phyloP scores from a whole-genome alignment of 92 coral and sea anemone genomes.

The Siderastrea radians region DNA sequence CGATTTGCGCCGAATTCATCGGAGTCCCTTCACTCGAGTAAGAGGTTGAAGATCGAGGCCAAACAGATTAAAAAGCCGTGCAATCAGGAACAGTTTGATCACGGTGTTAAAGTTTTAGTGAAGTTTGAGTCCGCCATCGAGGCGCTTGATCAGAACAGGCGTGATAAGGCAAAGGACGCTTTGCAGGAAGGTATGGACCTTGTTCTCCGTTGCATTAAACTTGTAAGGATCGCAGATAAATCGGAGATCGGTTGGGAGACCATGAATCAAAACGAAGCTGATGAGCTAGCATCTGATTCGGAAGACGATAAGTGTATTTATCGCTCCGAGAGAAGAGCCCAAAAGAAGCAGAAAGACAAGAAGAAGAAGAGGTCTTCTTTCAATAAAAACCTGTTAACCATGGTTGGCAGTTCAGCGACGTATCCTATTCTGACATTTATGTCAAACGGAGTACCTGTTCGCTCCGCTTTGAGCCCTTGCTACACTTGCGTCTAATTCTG shows the following conservation, averaged over 20 bases:
- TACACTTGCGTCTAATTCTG: background rate
- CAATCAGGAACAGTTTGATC: conserved; percentile 6
- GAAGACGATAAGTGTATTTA: conserved; percentile 23
- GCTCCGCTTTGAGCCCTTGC: conserved; percentile 10
- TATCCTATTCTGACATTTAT: background rate
- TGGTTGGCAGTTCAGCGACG: background rate
- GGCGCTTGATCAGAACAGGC: background rate
- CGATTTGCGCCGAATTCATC: too few relatives aligned
- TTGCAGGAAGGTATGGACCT: conserved; percentile 10
- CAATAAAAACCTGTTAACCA: too few relatives aligned
- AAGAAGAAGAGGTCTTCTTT: background rate
- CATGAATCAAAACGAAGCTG: background rate
- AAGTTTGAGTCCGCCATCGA: conserved; percentile 1
- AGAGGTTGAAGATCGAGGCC: conserved; percentile 12
- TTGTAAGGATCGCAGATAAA: conserved; percentile 5
- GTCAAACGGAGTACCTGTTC: background rate
- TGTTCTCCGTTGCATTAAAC: background rate
- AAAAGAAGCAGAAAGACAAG: conserved; percentile 10
- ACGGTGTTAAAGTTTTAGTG: background rate
- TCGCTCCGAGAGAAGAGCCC: conserved; percentile 17
- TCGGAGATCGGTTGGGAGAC: conserved; percentile 29
- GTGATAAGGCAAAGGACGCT: background rate
- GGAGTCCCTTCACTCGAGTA: background rate
- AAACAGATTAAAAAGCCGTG: conserved; percentile 1
- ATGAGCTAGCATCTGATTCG: conserved; percentile 25